Evolutionary conservation across 2,888 invertebrate species (phyloP).

Genomic region (Idaea straminata): DNA sequence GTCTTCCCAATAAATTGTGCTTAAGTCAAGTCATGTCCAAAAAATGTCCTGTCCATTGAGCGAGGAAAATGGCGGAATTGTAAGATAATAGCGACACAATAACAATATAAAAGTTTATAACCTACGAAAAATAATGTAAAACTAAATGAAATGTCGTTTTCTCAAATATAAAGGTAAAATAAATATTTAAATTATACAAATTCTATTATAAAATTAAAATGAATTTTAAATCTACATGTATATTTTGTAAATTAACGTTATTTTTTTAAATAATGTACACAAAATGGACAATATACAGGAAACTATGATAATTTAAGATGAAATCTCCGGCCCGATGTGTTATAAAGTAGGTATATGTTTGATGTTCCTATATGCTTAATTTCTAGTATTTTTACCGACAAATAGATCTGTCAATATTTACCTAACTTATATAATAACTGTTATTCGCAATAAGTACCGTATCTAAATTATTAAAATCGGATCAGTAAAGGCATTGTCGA

Average conservation of each 20-base stretch:
- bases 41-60: too few species aligned
- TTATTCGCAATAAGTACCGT: neutral
- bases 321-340: too few species aligned
- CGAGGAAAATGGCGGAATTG: too few species aligned
- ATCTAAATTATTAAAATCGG: neutral
- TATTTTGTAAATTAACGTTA: neutral
- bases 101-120: too few species aligned
- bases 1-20: too few species aligned
- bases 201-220: neutral
- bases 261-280: neutral
- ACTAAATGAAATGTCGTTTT: too few species aligned
- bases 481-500: neutral
- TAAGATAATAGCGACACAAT: too few species aligned
- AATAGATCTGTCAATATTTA: neutral
- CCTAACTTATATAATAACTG: neutral
- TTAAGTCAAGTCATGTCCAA: too few species aligned
- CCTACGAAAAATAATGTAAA: neutral
- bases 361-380: neutral
- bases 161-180: too few species aligned
- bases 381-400: neutral
- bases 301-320: too few species aligned
- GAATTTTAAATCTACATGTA: neutral
- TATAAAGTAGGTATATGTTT: neutral
- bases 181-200: neutral
- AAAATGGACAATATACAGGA: too few species aligned